Base-by-base conservation (phyloP, 2,888 invertebrate species). In the Physocephala rufipes region DNA sequence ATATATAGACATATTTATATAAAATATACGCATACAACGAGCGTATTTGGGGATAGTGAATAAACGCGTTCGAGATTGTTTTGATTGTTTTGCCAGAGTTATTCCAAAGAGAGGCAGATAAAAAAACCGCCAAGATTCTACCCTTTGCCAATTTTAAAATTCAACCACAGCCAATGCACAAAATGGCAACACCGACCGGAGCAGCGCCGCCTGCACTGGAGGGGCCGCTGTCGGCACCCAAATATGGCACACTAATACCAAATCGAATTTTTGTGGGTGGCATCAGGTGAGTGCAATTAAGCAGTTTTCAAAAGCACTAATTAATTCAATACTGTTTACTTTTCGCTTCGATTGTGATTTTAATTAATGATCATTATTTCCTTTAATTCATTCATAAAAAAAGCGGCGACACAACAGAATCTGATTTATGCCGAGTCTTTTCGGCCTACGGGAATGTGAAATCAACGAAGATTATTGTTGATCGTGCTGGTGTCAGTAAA, bases 191-290 rank as follows among this genome's bases (percentile, higher is more conserved):
- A 75, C 85, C 85, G 53, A 78, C 82, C 73, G 82, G 82, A 75
- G 79, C 82, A 80, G 84, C 82, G 78, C 82, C 82, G 75, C 79
- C 79, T 67, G 78, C 79, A 73, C 73, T 86, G 72, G 86, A 86
- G 74, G 85, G 82, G 87, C 81, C 90, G 73, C 78, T 86, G 73
- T 82, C 86, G 43, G 85, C 85, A 86, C 76, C 90, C 87, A 90
- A 90, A 82, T 90, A 90, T 78, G 96, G 91, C 76, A 96, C 96
- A 45, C 89, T 96, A 74, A 95, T 97, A 80, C 97, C 97, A 73
- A 97, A 97, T 86, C 89, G 97, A 80, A 95, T 98, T 81, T 98
- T 98, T 87, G 97, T 98, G 67, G 97, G 98, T 71, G 98, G 97
- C 28, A 97, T 98, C 81, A 94, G 96, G 71, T 86, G 76, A 79